Evolutionary conservation across 2,888 invertebrate species (phyloP).

Genomic region (Artemia sp.): DNA sequence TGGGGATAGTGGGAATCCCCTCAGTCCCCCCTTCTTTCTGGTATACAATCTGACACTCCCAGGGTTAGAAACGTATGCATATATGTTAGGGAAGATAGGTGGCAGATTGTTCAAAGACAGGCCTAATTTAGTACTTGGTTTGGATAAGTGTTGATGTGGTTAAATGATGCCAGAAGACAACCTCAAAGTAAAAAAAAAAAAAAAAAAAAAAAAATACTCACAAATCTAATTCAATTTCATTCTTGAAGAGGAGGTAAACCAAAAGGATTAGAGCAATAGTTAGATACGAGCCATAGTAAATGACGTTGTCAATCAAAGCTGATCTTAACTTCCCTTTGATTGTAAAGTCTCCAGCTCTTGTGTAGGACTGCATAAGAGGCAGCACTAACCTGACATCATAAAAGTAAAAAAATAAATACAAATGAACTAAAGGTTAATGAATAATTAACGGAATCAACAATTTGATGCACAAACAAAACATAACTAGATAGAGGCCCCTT

Average conservation of each 20-base stretch:
- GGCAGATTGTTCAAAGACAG: conserved; percentile 16
- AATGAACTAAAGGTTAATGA: no score
- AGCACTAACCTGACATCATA: conserved; percentile 61
- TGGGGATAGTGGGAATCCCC: no score
- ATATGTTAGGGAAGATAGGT: no score
- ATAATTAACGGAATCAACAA: no score
- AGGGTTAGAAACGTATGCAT: no score
- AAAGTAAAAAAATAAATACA: no score
- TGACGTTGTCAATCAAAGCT: conserved; percentile 86
- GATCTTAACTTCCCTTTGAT: conserved; percentile 83
- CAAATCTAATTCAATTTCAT: conserved; percentile 72
- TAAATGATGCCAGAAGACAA: conserved; percentile 17
- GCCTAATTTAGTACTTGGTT: background rate
- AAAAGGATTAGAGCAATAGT: conserved; percentile 83
- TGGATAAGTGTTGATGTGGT: no score
- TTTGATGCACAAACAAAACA: no score
- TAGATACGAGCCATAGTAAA: conserved; percentile 91
- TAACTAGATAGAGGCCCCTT: no score
- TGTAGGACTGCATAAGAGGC: conserved; percentile 97
- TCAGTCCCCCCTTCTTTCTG: no score
- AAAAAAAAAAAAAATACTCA: conserved; percentile 31
- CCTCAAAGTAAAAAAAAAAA: conserved; percentile 25
- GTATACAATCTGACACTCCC: no score
- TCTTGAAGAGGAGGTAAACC: conserved; percentile 80
- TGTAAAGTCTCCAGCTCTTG: conserved; percentile 93